A percentile compares a stretch with the other conserved stretches of the same genome.
These are phyloP conservation scores for Scaptodrosophila lebanonensis DNA, from an alignment of 1,140 invertebrate species.

Conservation along the genomic window DNA sequence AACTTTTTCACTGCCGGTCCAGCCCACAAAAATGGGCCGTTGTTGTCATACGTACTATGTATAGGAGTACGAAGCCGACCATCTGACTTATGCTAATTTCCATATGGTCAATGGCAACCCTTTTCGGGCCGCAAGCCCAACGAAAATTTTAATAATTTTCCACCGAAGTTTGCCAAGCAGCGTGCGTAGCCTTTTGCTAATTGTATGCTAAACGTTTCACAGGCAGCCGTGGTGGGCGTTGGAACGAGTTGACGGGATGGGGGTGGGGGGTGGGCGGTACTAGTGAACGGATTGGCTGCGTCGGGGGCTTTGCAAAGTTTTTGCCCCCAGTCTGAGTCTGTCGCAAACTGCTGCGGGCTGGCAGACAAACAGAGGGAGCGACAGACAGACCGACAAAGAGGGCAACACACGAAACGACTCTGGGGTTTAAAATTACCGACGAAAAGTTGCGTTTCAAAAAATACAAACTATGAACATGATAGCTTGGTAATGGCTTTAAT, in stretches of 20 bases:
- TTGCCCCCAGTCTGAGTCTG: slow-evolving; percentile 51
- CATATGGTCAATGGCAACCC: slow-evolving; percentile 75
- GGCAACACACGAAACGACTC: slow-evolving; percentile 47
- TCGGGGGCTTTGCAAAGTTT: slow-evolving; percentile 49
- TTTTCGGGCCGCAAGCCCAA: slow-evolving; percentile 52
- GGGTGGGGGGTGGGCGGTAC: slow-evolving; percentile 33
- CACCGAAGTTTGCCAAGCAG: slow-evolving; percentile 57
- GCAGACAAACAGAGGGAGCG: slow-evolving; percentile 11
- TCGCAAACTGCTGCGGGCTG: not conserved
- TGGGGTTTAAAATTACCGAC: slow-evolving; percentile 16
- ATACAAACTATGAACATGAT: slow-evolving; percentile 53
- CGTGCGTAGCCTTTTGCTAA: slow-evolving; percentile 56
- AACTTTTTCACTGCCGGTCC: not conserved
- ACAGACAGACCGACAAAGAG: not conserved
- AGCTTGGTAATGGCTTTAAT: slow-evolving; percentile 65
- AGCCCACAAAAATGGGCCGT: slow-evolving; percentile 32
- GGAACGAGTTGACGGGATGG: slow-evolving; percentile 1
- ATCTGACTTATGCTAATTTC: slow-evolving; percentile 75
- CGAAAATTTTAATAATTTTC: slow-evolving; percentile 71
- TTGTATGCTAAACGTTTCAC: slow-evolving; percentile 73
- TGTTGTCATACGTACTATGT: too few species aligned
- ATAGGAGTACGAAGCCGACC: too few species aligned
- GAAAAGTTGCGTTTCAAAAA: slow-evolving; percentile 2
- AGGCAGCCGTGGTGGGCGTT: too few species aligned
- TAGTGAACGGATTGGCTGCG: too few species aligned